Base-by-base conservation (phyloP, 1,140 invertebrate species). In the Sweltsa coloradensis region DNA sequence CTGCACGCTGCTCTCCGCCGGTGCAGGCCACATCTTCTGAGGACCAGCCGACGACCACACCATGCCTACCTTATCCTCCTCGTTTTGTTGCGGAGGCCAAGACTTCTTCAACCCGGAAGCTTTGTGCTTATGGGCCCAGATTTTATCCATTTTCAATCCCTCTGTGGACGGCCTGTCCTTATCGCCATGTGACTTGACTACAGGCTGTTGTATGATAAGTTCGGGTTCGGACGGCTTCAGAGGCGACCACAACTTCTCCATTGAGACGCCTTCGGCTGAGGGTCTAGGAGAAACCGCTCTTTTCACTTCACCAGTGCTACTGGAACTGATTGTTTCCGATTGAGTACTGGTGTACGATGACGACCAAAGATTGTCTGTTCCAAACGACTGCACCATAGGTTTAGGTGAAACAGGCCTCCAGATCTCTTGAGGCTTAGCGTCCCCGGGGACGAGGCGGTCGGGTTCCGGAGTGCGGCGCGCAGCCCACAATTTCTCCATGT, bases 401-500 rank as follows among this genome's bases (percentile, higher is more conserved):
- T n/a, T n/a, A n/a, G n/a, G n/a, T n/a, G 48, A 31, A 27, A 39
- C 34, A 9, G 44, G 14, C 42, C n/a, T 41, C n/a, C n/a, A n/a
- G n/a, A n/a, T n/a, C n/a, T n/a, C n/a, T n/a, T n/a, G n/a, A n/a
- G n/a, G n/a, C n/a, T n/a, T n/a, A n/a, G n/a, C n/a, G n/a, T n/a
- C n/a, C n/a, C n/a, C n/a, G n/a, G n/a, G n/a, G n/a, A n/a, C n/a
- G n/a, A n/a, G n/a, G n/a, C n/a, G n/a, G n/a, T n/a, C n/a, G 16
- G 50, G 43, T 45, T 53, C 41, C n/a, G 49, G 42, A 4, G 45
- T 37, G 42, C 50, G 47, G 9, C 34, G 18, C 19, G 51, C 41
- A n/a, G 61, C 46, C 62, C 77, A 79, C 0, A 75, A 58, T 57
- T 76, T 78, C 47, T 79, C 76, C 75, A 78, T 78, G n/a, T 51